phyloP scores from a whole-genome alignment of 2,888 invertebrate species.

The Lacanobia oleracea region DNA sequence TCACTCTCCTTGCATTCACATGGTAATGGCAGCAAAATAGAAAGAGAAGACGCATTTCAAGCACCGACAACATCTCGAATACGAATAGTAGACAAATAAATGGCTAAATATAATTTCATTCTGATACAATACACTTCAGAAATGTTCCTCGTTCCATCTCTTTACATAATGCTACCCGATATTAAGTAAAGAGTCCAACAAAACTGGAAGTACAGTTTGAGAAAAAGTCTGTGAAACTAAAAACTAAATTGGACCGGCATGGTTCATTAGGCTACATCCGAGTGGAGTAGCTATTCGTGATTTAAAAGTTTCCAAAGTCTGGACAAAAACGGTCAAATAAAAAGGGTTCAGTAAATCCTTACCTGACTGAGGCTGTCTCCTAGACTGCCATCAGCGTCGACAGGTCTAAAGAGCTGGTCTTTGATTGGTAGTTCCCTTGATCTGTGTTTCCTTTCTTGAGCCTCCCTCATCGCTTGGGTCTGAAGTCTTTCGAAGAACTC shows the following conservation, averaged over 20 bases:
- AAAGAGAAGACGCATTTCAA: constrained; percentile 67
- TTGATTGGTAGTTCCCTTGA: constrained; percentile 77
- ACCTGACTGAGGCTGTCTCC: constrained; percentile 90
- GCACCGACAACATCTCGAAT: constrained; percentile 67
- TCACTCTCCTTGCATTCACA: constrained; percentile 78
- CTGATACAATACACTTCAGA: constrained; percentile 62
- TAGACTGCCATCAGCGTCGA: constrained; percentile 86
- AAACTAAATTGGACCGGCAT: constrained; percentile 74
- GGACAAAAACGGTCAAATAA: constrained; percentile 20
- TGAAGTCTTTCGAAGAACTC: constrained; percentile 89
- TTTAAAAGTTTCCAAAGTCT: constrained; percentile 69
- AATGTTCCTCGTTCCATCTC: constrained; percentile 59
- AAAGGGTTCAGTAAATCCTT: constrained; percentile 47
- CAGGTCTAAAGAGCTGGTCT: constrained; percentile 82
- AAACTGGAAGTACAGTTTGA: constrained; percentile 71
- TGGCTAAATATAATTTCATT: constrained; percentile 73
- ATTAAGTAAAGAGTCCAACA: constrained; percentile 75
- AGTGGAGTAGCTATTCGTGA: constrained; percentile 70
- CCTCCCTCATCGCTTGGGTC: constrained; percentile 87
- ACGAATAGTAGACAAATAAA: constrained; percentile 70
- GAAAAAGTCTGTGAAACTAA: constrained; percentile 75
- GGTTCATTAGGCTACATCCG: constrained; percentile 80
- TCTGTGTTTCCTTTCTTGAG: constrained; percentile 82
- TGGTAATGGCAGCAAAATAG: constrained; percentile 80
- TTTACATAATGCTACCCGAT: constrained; percentile 73